phyloP scores from a whole-genome alignment of 2,797 vertebrate species.

The Notoglanidium macrostoma region DNA sequence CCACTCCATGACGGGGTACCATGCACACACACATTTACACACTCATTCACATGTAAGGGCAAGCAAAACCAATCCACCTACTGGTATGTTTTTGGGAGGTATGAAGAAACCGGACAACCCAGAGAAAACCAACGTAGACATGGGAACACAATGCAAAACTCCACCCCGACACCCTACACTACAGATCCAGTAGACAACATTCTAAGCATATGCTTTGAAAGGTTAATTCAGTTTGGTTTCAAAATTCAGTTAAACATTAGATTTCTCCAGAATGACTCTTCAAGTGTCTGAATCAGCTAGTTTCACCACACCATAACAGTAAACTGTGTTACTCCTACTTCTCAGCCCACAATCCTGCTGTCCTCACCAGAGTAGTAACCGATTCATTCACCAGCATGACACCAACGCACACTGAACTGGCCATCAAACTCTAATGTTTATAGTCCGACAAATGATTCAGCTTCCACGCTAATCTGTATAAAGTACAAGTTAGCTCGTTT shows the following conservation, averaged over 20 bases:
- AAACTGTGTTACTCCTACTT: background rate
- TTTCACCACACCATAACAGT: background rate
- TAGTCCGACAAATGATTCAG: background rate
- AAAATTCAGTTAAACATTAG: background rate
- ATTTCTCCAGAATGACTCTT: background rate
- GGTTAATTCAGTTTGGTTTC: background rate
- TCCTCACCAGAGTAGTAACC: background rate
- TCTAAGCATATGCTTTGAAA: background rate
- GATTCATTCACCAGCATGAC: slow-evolving; percentile 22
- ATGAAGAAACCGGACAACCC: background rate
- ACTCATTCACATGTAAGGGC: background rate
- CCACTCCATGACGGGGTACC: background rate
- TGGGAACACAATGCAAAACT: background rate
- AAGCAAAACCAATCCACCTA: background rate
- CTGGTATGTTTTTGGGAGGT: background rate
- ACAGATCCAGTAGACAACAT: background rate
- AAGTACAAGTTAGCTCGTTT: background rate
- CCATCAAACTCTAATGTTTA: background rate
- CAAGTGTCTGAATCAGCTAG: background rate
- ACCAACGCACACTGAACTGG: background rate
- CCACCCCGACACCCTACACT: background rate
- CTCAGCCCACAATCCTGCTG: slow-evolving; percentile 13
- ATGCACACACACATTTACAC: background rate
- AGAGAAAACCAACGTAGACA: background rate
- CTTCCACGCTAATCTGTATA: background rate